Percentiles rank a stretch among this genome's conserved stretches.
Conservation (phyloP, 2,888 invertebrate genomes). For the Chalcosyrphus nemorum region DNA sequence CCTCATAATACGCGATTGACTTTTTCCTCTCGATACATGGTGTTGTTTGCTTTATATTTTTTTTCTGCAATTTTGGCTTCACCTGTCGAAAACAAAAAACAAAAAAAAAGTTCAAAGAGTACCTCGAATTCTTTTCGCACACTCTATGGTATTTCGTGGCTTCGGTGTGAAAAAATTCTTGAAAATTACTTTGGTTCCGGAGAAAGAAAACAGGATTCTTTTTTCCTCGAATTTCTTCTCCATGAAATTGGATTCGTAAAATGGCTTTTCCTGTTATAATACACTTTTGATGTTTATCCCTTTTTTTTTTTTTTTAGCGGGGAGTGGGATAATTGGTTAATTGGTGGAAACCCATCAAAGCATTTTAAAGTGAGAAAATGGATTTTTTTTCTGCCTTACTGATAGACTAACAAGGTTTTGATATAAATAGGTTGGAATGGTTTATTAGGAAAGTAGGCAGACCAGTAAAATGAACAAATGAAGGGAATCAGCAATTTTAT, state of each 20-base stretch:
- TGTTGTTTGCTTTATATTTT: too few relatives aligned
- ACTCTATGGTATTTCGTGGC: constrained; percentile 15
- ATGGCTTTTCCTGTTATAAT: not conserved
- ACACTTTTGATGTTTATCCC: not conserved
- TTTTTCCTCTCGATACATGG: too few relatives aligned
- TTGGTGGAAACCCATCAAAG: constrained; percentile 40
- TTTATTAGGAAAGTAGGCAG: not conserved
- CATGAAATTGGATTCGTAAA: constrained; percentile 14
- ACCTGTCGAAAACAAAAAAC: not conserved
- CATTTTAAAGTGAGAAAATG: constrained; percentile 2
- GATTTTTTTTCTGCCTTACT: not conserved
- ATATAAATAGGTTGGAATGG: constrained; percentile 1
- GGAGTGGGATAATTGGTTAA: constrained; percentile 29
- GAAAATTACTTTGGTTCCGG: not conserved
- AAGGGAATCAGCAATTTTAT: too few relatives aligned
- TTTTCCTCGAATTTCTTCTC: not conserved
- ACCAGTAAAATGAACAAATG: not conserved
- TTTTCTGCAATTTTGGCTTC: not conserved
- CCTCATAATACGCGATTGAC: too few relatives aligned
- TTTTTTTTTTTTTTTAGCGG: not conserved
- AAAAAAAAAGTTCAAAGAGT: constrained; percentile 25
- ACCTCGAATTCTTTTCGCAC: constrained; percentile 16
- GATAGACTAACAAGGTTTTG: not conserved
- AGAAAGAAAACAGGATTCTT: not conserved
- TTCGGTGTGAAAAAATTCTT: constrained; percentile 22